These are phyloP conservation scores for Norana najaformis DNA, from an alignment of 2,888 invertebrate genomes.

Conservation along the genomic window DNA sequence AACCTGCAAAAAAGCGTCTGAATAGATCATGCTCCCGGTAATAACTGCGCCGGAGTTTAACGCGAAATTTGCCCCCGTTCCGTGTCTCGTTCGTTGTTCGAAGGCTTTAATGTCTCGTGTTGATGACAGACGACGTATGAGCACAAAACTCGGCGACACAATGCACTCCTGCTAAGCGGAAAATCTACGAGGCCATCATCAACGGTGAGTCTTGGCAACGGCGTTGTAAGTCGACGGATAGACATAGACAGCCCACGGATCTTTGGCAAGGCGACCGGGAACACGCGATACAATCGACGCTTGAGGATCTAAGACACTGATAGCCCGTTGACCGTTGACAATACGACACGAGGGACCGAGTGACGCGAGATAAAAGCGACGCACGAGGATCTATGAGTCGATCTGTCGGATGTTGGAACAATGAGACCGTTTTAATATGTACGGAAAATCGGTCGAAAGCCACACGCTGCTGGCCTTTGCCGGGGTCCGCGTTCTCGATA, in stretches of 20 bases:
- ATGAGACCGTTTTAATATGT: not conserved
- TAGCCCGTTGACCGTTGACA: not conserved
- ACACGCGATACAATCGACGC: too few relatives aligned
- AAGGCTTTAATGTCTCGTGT: too few relatives aligned
- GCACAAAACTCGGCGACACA: too few relatives aligned
- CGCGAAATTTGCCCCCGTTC: not conserved
- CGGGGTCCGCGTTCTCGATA: not conserved
- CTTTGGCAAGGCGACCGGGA: too few relatives aligned
- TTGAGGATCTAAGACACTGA: too few relatives aligned
- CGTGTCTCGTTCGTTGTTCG: not conserved
- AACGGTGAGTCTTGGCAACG: not conserved
- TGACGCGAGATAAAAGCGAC: too few relatives aligned
- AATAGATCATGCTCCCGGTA: not conserved
- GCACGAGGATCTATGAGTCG: not conserved
- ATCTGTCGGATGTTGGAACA: not conserved
- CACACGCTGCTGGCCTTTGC: not conserved
- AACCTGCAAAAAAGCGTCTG: not conserved
- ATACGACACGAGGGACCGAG: not conserved
- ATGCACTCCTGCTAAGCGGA: not conserved
- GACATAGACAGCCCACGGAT: not conserved
- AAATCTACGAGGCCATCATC: not conserved
- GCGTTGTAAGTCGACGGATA: too few relatives aligned
- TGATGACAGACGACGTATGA: not conserved
- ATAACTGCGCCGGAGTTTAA: not conserved
- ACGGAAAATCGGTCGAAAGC: not conserved